Conservation (phyloP, 1,140 invertebrate genomes). For the Drosophila pachea region DNA sequence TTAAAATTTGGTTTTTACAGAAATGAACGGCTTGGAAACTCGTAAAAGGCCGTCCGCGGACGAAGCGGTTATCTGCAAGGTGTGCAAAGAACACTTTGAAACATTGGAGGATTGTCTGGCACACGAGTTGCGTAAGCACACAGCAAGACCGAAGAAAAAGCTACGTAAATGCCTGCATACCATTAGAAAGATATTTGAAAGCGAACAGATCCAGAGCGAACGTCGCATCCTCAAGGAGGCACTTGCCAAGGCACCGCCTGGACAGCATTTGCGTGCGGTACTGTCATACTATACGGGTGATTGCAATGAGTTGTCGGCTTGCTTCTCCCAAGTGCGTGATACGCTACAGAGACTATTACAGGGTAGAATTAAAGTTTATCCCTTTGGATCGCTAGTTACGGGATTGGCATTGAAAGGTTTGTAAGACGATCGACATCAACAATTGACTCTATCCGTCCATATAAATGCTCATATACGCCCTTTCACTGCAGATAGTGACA, state of each 20-base stretch:
- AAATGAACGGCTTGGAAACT: slow-evolving; percentile 48
- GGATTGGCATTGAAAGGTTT: slow-evolving; percentile 64
- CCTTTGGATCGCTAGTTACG: slow-evolving; percentile 69
- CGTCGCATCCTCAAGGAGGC: slow-evolving; percentile 30
- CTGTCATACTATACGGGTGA: slow-evolving; percentile 46
- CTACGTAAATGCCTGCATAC: slow-evolving; percentile 48
- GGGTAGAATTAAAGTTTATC: slow-evolving; percentile 39
- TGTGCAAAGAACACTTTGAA: slow-evolving; percentile 49
- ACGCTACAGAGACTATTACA: slow-evolving; percentile 44
- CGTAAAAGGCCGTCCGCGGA: not conserved
- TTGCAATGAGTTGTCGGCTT: slow-evolving; percentile 23
- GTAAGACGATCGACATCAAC: not conserved
- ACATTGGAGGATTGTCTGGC: slow-evolving; percentile 57
- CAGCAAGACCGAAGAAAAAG: slow-evolving; percentile 50
- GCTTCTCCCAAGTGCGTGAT: slow-evolving; percentile 43
- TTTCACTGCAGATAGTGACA: slow-evolving; percentile 58
- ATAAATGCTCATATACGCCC: not conserved
- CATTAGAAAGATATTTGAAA: slow-evolving; percentile 44
- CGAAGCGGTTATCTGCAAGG: slow-evolving; percentile 39
- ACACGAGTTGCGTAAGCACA: slow-evolving; percentile 59
- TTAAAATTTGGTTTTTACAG: slow-evolving; percentile 46
- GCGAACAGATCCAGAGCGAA: slow-evolving; percentile 50
- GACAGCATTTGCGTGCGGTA: slow-evolving; percentile 44
- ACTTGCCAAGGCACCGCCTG: slow-evolving; percentile 21
- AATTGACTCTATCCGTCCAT: too few relatives aligned